Conservation (phyloP, 2,888 invertebrate genomes). For the Alcis repandata region DNA sequence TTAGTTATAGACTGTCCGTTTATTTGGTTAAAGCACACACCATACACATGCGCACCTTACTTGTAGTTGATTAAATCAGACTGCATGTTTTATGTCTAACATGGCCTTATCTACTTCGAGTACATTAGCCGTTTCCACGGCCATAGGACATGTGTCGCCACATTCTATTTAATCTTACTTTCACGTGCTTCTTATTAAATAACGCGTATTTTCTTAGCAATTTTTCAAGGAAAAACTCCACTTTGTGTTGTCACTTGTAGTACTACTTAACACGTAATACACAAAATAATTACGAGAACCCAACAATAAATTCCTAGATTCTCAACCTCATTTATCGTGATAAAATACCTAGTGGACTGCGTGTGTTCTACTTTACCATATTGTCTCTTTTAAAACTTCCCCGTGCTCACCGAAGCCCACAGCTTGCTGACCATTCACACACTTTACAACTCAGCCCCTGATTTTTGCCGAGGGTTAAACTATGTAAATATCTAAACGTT, state of each 20-base stretch:
- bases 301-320: background rate
- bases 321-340: background rate
- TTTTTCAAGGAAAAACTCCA: too few relatives aligned
- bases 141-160: background rate
- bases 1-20: background rate
- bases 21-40: background rate
- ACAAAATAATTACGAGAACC: too few relatives aligned
- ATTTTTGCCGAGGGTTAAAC: conserved; percentile 35
- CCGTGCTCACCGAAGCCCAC: conserved; percentile 1
- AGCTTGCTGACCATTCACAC: conserved; percentile 11
- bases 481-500: conserved; percentile 38
- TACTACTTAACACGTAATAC: too few relatives aligned
- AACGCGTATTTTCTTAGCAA: too few relatives aligned
- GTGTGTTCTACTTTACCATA: background rate
- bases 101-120: conserved; percentile 1
- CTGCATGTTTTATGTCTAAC: background rate
- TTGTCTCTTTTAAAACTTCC: background rate
- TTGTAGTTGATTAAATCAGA: conserved; percentile 4
- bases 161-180: too few relatives aligned
- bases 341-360: background rate
- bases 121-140: background rate
- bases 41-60: background rate
- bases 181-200: too few relatives aligned
- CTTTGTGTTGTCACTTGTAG: too few relatives aligned
- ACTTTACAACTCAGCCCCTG: conserved; percentile 19